phyloP scores from a whole-genome alignment of 2,797 vertebrate genomes.

The Myoxocephalus aenaeus region DNA sequence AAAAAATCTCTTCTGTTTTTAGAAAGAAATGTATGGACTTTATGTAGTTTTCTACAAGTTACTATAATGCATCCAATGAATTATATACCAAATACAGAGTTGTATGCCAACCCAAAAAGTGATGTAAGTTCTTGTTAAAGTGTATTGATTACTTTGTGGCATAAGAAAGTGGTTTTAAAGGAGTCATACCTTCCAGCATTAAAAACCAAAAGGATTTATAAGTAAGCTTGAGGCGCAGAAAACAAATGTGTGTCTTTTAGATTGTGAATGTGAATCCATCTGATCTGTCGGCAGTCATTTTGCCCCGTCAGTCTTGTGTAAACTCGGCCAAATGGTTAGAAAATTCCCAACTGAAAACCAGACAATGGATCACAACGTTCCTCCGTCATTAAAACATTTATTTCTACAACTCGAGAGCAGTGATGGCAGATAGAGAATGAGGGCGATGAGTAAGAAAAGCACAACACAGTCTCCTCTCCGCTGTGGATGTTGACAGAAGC shows the following conservation, averaged over 20 bases:
- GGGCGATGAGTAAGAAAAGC: conserved; percentile 54
- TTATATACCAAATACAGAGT: background rate
- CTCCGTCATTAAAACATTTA: conserved; percentile 42
- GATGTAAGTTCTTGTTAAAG: background rate
- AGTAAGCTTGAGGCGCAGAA: conserved; percentile 24
- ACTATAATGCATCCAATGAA: background rate
- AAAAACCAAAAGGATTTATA: conserved; percentile 25
- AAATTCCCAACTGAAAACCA: conserved; percentile 34
- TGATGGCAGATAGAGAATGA: conserved; percentile 54
- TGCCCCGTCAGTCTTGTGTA: conserved; percentile 45
- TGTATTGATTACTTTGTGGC: background rate
- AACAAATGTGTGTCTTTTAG: conserved; percentile 52
- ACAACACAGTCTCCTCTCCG: conserved; percentile 22
- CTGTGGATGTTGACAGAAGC: conserved; percentile 66
- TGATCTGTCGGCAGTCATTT: conserved; percentile 34
- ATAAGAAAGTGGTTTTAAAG: background rate
- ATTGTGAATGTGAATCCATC: conserved; percentile 30
- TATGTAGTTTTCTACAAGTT: background rate
- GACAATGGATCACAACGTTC: conserved; percentile 50
- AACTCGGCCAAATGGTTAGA: conserved; percentile 38
- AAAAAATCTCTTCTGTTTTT: background rate
- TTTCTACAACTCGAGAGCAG: conserved; percentile 37
- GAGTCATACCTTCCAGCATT: conserved; percentile 22
- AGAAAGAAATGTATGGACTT: background rate
- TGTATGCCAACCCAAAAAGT: background rate